phyloP scores from a whole-genome alignment of 2,113 vertebrate genomes.

The Nannobrachium achirus region DNA sequence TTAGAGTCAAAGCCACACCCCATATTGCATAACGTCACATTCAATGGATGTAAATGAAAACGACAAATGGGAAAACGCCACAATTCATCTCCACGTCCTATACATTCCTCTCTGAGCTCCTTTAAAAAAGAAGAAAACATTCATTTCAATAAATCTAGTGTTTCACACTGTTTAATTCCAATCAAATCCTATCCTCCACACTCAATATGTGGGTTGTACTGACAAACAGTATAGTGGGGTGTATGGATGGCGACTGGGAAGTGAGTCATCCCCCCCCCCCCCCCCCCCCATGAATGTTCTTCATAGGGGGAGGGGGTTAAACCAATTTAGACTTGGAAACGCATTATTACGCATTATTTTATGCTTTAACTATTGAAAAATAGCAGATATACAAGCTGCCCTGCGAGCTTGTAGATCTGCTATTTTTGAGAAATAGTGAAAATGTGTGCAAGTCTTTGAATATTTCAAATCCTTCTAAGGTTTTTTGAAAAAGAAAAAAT shows the following conservation, averaged over 20 bases:
- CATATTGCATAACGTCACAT: conserved; percentile 1
- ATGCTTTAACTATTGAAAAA: no score
- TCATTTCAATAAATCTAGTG: conserved; percentile 36
- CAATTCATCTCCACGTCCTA: conserved; percentile 35
- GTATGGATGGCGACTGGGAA: conserved; percentile 46
- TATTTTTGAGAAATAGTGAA: no score
- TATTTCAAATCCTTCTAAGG: no score
- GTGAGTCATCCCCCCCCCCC: conserved; percentile 20
- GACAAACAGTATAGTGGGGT: conserved; percentile 55
- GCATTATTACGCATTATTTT: no score
- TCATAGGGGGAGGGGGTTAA: no score
- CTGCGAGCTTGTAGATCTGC: no score
- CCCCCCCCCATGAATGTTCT: no score
- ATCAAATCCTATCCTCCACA: conserved; percentile 77
- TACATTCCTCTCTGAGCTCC: conserved; percentile 25
- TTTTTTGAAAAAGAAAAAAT: no score
- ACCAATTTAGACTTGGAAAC: no score
- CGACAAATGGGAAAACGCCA: conserved; percentile 37
- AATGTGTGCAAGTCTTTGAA: no score
- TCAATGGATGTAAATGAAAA: conserved; percentile 18
- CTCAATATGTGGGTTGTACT: conserved; percentile 71
- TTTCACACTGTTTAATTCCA: conserved; percentile 53
- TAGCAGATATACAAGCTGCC: no score
- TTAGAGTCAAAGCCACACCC: conserved; percentile 23
- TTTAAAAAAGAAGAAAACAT: conserved; percentile 35